Evolutionary conservation across 2,113 vertebrate species (phyloP).

Genomic region (Petrocephalus microphthalmus): DNA sequence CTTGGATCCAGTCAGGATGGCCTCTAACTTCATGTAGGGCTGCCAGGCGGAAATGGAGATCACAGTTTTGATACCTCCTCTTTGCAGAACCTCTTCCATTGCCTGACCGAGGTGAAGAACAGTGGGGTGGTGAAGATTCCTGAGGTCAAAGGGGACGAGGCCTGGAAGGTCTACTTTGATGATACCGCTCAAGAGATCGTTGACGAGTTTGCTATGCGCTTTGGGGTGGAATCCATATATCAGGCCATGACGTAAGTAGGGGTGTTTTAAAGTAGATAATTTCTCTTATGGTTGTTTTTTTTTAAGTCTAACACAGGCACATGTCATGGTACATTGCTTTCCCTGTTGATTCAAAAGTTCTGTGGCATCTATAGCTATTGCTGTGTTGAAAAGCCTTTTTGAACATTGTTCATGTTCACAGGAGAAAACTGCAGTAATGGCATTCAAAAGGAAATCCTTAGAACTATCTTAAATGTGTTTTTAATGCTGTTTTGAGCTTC

Average conservation of each 20-base stretch:
- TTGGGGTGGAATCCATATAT: constrained; percentile 95
- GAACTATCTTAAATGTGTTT: not conserved
- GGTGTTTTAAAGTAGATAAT: not conserved
- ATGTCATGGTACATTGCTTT: not conserved
- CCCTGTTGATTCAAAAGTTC: not conserved
- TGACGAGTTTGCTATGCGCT: constrained; percentile 96
- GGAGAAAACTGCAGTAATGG: not conserved
- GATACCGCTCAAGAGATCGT: constrained; percentile 93
- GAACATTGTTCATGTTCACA: not conserved
- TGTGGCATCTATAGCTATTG: not conserved
- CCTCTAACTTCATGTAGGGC: not conserved
- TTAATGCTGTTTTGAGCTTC: not conserved
- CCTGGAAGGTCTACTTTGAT: constrained; percentile 97
- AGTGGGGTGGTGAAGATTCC: constrained; percentile 85
- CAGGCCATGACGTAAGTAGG: constrained; percentile 97
- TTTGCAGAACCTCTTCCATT: constrained; percentile 88
- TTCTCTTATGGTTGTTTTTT: not conserved
- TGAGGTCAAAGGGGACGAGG: constrained; percentile 86
- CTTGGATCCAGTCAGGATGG: not conserved
- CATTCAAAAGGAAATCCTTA: not conserved
- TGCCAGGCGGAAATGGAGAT: not conserved
- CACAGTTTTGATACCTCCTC: not conserved
- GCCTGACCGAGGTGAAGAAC: constrained; percentile 85
- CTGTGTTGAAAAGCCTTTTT: not conserved
- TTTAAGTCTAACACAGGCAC: not conserved